Evolutionary conservation across 2,888 invertebrate species (phyloP).

Genomic region (Papilio demoleus): DNA sequence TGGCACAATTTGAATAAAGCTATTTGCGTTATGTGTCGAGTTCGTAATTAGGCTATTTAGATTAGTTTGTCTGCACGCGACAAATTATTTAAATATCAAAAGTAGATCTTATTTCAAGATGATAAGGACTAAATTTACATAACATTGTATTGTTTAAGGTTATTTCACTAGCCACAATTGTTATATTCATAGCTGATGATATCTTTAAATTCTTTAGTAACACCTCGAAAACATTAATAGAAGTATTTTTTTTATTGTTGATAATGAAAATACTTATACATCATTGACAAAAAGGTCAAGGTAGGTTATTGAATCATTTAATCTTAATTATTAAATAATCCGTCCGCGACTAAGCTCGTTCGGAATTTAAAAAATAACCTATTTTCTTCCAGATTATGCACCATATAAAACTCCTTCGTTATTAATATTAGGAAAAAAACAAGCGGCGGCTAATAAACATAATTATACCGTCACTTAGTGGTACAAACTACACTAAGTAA

Average conservation of each 20-base stretch:
- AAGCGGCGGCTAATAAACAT: too few species aligned
- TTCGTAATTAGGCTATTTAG: slow-evolving; percentile 45
- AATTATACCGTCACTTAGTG: too few species aligned
- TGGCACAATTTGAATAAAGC: slow-evolving; percentile 36
- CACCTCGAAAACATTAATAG: slow-evolving; percentile 37
- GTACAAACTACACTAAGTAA: too few species aligned
- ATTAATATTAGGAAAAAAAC: too few species aligned
- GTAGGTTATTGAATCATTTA: neutral
- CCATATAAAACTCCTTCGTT: too few species aligned
- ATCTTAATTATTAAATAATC: too few species aligned
- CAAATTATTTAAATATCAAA: neutral
- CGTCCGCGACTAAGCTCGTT: too few species aligned
- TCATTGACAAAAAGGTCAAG: slow-evolving; percentile 13
- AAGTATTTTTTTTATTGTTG: slow-evolving; percentile 23
- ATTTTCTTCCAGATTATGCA: too few species aligned
- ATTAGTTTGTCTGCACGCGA: slow-evolving; percentile 34
- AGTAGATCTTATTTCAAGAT: neutral
- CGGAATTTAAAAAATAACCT: too few species aligned
- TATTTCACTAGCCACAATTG: slow-evolving; percentile 4
- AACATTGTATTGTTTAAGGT: neutral
- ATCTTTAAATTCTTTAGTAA: slow-evolving; percentile 40
- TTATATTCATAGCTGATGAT: slow-evolving; percentile 27
- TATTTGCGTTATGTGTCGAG: slow-evolving; percentile 41
- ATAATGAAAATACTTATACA: slow-evolving; percentile 9
- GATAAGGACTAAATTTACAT: slow-evolving; percentile 9